Evolutionary conservation across 2,888 invertebrate genomes (phyloP).

Genomic region (Malachius bipustulatus): DNA sequence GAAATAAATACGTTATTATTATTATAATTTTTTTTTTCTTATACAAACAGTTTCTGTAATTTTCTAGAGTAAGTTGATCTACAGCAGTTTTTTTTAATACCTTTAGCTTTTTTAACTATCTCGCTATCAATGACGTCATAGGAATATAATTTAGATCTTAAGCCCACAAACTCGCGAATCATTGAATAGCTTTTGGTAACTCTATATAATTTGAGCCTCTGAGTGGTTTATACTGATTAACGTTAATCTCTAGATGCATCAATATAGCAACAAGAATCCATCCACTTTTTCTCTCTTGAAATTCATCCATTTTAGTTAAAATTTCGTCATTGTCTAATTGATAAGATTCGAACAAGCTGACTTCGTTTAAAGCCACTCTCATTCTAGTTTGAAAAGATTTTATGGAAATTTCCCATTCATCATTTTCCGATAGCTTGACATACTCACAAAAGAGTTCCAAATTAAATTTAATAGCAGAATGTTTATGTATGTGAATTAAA

Average conservation of each 20-base stretch:
- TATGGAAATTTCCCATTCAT: conserved; percentile 1
- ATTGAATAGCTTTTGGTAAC: conserved; percentile 15
- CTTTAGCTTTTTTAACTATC: no score
- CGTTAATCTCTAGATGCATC: conserved; percentile 16
- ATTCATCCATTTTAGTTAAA: conserved; percentile 18
- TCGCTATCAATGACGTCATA: no score
- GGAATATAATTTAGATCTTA: no score
- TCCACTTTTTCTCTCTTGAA: conserved; percentile 22
- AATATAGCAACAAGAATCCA: conserved; percentile 18
- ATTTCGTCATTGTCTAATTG: neutral
- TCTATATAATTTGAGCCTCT: conserved; percentile 16
- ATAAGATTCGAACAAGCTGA: neutral
- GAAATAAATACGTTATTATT: conserved; percentile 21
- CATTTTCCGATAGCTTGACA: neutral
- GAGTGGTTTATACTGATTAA: conserved; percentile 19
- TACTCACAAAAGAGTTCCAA: neutral
- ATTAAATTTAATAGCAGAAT: conserved; percentile 1
- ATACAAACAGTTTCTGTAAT: no score
- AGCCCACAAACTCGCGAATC: conserved; percentile 19
- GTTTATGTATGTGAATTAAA: neutral
- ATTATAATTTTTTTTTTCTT: conserved; percentile 20
- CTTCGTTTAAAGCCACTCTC: neutral
- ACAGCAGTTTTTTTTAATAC: no score
- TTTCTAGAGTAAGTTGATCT: no score
- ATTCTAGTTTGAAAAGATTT: conserved; percentile 2